Base-by-base conservation (phyloP, 1,140 invertebrate species). In the Drosophila obscura region DNA sequence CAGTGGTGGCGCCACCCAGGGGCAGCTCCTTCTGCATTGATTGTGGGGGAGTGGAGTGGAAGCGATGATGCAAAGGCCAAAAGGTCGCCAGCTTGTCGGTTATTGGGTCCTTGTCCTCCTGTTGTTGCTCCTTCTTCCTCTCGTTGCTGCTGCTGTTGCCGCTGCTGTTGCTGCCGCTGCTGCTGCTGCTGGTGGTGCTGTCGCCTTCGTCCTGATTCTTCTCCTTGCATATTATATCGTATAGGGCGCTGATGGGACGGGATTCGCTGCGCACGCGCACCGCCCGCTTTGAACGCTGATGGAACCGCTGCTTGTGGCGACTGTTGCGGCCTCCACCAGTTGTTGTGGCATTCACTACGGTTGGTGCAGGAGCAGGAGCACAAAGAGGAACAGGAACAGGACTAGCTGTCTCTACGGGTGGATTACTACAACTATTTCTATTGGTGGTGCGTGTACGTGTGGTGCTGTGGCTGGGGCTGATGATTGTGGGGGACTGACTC, bases 211-310 rank as follows among this genome's bases (percentile, higher is more conserved):
- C 73, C 28, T 91, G 72, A 44, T 89, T 89, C 62, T 91, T 90
- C 80, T 92, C 91, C 74, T 92, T 92, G 91, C 91, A 92, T 92
- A 92, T 92, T 92, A 92, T 92, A 69, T 92, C 91, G 58, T 92
- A 92, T 15, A 92, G 51, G 5, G 91, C 87, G 69, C 90, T 92
- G 5, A 91, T 91, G 0, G 91, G 91, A 58, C 91, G 89, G 52
- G 89, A 90, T 39, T 92, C 91, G 67, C 91, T 92, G 44, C 89
- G 87, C 55, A 91, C 91, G 19, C 90, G 85, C 45, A 91, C 90
- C 44, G 80, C 79, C 13, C 89, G 76, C 56, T 80, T 80, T 9
- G 78, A 82, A 5, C 89, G 84, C 53, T 77, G 80, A 45, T 75
- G 77, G 51, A 90, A 91, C 9, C 90, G 91, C 61, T 91, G 82